Evolutionary conservation across 2,888 invertebrate species (phyloP).

Genomic region (Lasioglossum pauxillum): DNA sequence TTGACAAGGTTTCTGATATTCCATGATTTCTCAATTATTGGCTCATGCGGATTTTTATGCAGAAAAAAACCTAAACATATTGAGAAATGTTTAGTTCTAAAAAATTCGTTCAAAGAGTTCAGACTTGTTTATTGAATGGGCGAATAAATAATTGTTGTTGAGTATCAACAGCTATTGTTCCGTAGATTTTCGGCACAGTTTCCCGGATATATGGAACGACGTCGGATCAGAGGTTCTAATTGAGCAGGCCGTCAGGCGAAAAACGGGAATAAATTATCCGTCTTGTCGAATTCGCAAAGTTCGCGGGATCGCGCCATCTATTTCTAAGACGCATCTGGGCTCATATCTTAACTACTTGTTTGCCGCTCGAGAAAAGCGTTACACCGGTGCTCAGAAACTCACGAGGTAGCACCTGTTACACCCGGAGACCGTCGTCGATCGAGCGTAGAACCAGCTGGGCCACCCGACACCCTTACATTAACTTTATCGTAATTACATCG

Average conservation of each 20-base stretch:
- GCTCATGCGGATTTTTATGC: not conserved
- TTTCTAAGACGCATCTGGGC: constrained; percentile 52
- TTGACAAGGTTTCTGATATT: not conserved
- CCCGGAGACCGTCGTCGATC: constrained; percentile 64
- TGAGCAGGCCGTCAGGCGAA: not conserved
- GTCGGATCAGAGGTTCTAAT: not conserved
- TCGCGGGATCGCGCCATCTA: constrained; percentile 28
- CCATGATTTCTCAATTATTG: not conserved
- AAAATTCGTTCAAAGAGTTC: no score
- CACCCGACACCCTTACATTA: constrained; percentile 76
- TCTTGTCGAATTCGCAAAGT: constrained; percentile 30
- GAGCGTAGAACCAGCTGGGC: constrained; percentile 76
- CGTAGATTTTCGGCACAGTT: not conserved
- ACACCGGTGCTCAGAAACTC: constrained; percentile 67
- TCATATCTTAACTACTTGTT: constrained; percentile 52
- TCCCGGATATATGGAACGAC: not conserved
- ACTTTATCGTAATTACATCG: constrained; percentile 81
- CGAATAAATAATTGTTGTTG: not conserved
- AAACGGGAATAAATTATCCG: constrained; percentile 1
- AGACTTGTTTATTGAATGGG: not conserved
- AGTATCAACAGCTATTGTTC: not conserved
- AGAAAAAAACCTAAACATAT: no score
- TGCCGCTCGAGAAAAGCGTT: constrained; percentile 34
- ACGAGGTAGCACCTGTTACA: constrained; percentile 79
- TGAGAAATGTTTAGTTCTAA: no score